phyloP scores from a whole-genome alignment of 1,140 invertebrate species.

The Halictus rubicundus region DNA sequence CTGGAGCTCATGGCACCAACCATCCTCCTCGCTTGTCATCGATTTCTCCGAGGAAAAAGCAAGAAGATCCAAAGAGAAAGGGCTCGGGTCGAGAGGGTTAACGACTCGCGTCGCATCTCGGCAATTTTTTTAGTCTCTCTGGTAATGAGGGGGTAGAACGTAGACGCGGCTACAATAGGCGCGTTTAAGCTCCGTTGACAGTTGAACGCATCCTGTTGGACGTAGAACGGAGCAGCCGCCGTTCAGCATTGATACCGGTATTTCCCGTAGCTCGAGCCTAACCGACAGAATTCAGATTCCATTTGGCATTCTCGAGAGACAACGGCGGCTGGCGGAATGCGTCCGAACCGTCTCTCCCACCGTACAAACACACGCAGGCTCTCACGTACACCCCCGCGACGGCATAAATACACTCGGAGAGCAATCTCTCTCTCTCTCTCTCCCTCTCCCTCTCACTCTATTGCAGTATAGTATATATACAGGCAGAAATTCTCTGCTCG shows the following conservation, averaged over 20 bases:
- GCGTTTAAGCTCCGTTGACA: constrained; percentile 1
- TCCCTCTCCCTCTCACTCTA: neutral
- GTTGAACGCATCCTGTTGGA: constrained; percentile 41
- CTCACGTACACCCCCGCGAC: neutral
- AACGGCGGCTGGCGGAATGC: constrained; percentile 51
- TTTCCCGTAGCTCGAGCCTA: constrained; percentile 52
- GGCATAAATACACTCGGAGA: neutral
- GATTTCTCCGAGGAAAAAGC: no score
- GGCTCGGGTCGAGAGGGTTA: no score
- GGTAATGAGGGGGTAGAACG: neutral
- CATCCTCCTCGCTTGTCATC: no score
- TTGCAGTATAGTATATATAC: neutral
- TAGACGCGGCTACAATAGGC: neutral
- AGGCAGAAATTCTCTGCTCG: neutral
- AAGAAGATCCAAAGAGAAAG: no score
- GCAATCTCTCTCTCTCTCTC: neutral
- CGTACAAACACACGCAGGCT: constrained; percentile 18
- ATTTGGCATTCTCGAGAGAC: constrained; percentile 71
- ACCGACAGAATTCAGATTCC: constrained; percentile 70
- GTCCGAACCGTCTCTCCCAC: constrained; percentile 16
- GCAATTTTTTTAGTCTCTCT: constrained; percentile 43
- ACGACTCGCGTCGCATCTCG: no score
- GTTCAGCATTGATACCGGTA: constrained; percentile 60
- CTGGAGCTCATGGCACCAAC: no score
- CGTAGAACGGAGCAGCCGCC: constrained; percentile 50